Evolutionary conservation across 2,888 invertebrate genomes (phyloP).

Genomic region (Spodoptera picta): DNA sequence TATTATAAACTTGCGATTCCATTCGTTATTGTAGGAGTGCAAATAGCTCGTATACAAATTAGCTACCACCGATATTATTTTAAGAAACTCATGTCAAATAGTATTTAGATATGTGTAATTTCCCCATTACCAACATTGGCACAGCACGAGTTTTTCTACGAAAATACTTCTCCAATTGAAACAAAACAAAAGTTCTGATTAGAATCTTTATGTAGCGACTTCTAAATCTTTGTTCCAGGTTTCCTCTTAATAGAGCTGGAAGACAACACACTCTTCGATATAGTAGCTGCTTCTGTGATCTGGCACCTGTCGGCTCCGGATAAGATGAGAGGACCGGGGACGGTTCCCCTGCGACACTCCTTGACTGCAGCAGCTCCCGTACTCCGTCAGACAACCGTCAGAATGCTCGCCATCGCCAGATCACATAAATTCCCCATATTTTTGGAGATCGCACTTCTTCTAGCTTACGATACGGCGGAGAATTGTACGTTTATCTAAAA

Average conservation of each 20-base stretch:
- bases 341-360: constrained; percentile 53
- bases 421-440: constrained; percentile 68
- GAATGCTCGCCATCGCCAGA: constrained; percentile 72
- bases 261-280: constrained; percentile 69
- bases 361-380: constrained; percentile 66
- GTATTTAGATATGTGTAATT: too few species aligned
- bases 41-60: too few species aligned
- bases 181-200: too few species aligned
- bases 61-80: too few species aligned
- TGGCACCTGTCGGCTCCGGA: constrained; percentile 75
- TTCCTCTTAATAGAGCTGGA: constrained; percentile 73
- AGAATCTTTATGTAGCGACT: not conserved
- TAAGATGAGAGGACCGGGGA: constrained; percentile 47
- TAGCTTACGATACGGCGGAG: constrained; percentile 69
- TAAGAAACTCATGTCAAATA: too few species aligned
- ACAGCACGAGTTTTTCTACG: too few species aligned
- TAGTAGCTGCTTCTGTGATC: constrained; percentile 67
- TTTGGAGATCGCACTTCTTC: constrained; percentile 67
- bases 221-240: constrained; percentile 60
- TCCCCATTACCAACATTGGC: too few species aligned
- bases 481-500: constrained; percentile 68
- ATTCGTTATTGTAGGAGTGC: too few species aligned
- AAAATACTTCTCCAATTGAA: too few species aligned
- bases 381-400: constrained; percentile 62
- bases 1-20: too few species aligned